These are phyloP conservation scores for Drosophila recens DNA, from an alignment of 2,888 invertebrate species.

Conservation along the genomic window DNA sequence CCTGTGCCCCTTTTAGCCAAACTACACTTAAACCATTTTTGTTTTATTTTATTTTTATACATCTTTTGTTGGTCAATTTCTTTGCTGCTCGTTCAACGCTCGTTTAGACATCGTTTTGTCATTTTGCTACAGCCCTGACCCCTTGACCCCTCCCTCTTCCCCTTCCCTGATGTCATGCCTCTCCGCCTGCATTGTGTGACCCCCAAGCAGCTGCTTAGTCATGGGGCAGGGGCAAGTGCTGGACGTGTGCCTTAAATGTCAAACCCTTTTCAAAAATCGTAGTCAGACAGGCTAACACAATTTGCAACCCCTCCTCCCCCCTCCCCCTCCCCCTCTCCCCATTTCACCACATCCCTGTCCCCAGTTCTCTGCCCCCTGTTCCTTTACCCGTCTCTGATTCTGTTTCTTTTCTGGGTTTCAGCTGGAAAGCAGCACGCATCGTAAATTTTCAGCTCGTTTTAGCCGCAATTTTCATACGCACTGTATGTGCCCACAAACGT, in stretches of 20 bases:
- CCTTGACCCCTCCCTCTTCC: neutral
- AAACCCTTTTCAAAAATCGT: conserved; percentile 77
- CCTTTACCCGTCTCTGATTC: too few species aligned
- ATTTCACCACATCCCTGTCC: neutral
- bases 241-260: conserved; percentile 66
- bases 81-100: conserved; percentile 68
- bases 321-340: neutral
- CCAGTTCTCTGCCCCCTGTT: neutral
- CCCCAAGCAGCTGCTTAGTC: conserved; percentile 31
- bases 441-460: conserved; percentile 72
- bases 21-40: conserved; percentile 51
- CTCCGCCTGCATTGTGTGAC: neutral
- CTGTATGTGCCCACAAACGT: neutral
- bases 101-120: conserved; percentile 79
- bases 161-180: too few species aligned
- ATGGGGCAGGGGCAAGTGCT: conserved; percentile 16
- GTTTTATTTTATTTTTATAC: conserved; percentile 44
- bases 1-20: neutral
- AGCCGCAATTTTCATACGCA: conserved; percentile 43
- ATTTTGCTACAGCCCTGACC: conserved; percentile 51
- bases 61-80: conserved; percentile 62
- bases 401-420: neutral
- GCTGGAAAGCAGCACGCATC: conserved; percentile 47
- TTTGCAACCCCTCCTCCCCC: conserved; percentile 24
- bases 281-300: conserved; percentile 53